Evolutionary conservation across 2,888 invertebrate species (phyloP).

Genomic region (Gonocerus acuteangulatus): DNA sequence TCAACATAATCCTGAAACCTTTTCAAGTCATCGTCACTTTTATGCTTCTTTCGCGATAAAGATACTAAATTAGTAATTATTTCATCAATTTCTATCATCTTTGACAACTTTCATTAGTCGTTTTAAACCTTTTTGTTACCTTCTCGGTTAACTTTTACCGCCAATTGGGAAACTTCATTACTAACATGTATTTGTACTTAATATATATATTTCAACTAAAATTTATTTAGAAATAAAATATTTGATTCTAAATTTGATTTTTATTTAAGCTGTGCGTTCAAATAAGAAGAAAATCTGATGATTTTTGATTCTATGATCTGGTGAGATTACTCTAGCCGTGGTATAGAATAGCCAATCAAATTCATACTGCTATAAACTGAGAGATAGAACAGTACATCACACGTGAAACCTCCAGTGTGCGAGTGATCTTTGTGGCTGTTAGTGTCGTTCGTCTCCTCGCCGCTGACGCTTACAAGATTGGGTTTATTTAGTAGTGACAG

Average conservation of each 20-base stretch:
- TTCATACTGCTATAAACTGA: background rate
- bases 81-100: constrained; percentile 4
- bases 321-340: background rate
- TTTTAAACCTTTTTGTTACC: background rate
- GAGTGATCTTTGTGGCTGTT: background rate
- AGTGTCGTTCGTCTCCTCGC: background rate
- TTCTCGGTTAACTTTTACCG: background rate
- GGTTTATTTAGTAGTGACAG: too few relatives aligned
- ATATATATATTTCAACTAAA: too few relatives aligned
- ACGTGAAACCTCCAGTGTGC: background rate
- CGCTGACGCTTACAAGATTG: too few relatives aligned
- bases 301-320: too few relatives aligned
- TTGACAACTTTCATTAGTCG: background rate
- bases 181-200: too few relatives aligned
- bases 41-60: constrained; percentile 27
- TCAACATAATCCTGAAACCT: constrained; percentile 37
- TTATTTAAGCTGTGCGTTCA: too few relatives aligned
- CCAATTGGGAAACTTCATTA: too few relatives aligned
- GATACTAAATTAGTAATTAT: constrained; percentile 21
- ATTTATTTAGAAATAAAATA: too few relatives aligned
- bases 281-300: too few relatives aligned
- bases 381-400: background rate
- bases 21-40: constrained; percentile 35
- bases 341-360: background rate
- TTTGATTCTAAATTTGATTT: too few relatives aligned